A percentile compares a stretch with the other conserved stretches of the same genome.
phyloP scores from a whole-genome alignment of 2,113 vertebrate genomes.

The Mus spicilegus region DNA sequence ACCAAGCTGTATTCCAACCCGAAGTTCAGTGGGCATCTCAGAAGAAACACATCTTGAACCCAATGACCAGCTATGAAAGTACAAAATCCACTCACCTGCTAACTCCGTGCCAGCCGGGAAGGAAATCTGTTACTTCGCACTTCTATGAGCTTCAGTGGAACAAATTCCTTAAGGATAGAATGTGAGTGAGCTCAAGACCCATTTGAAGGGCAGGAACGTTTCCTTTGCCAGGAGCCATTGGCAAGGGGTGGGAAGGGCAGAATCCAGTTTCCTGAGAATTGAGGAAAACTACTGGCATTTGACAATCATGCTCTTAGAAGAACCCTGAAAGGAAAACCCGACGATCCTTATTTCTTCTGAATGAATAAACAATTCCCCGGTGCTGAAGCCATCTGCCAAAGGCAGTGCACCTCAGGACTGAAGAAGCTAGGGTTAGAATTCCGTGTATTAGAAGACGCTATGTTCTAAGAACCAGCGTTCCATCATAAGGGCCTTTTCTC shows the following conservation, averaged over 20 bases:
- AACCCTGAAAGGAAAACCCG: neutral
- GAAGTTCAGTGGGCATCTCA: neutral
- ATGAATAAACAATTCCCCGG: neutral
- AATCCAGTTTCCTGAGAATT: neutral
- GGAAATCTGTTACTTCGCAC: neutral
- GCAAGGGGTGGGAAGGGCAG: neutral
- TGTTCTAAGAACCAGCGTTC: neutral
- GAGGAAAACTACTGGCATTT: neutral
- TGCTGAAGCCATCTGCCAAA: neutral
- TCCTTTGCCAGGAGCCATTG: neutral
- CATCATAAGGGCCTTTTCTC: neutral
- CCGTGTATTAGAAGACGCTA: neutral
- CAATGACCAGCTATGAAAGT: accelerated
- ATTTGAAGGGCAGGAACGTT: neutral
- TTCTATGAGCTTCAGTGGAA: neutral
- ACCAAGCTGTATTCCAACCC: neutral
- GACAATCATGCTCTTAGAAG: neutral
- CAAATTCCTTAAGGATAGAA: accelerated
- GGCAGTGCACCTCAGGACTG: neutral
- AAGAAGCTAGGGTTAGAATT: neutral
- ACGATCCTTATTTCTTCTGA: neutral
- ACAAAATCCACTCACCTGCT: neutral
- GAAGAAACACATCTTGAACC: accelerated
- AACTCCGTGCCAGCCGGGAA: neutral
- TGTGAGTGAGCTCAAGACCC: neutral